Conservation (phyloP, 2,888 invertebrate genomes). For the Drosophila hawaiiensis region DNA sequence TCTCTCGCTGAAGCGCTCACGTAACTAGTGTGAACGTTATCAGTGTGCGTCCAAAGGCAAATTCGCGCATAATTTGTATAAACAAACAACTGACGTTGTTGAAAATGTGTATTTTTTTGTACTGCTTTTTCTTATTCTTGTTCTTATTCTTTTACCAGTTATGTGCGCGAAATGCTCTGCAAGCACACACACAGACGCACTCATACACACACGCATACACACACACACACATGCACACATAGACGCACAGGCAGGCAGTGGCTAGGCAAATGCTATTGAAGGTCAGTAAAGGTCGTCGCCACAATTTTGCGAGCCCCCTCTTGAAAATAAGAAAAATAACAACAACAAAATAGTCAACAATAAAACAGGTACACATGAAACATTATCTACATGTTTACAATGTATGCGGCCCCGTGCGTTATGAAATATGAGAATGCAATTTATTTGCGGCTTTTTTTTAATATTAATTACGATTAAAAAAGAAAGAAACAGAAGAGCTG, state of each 20-base stretch:
- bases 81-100: slow-evolving; percentile 69
- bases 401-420: slow-evolving; percentile 42
- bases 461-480: slow-evolving; percentile 50
- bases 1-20: slow-evolving; percentile 51
- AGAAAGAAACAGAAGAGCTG: slow-evolving; percentile 25
- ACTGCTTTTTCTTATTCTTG: slow-evolving; percentile 7
- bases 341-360: slow-evolving; percentile 2
- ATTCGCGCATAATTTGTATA: slow-evolving; percentile 71
- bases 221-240: slow-evolving; percentile 13
- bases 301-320: slow-evolving; percentile 37
- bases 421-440: slow-evolving; percentile 70
- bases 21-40: slow-evolving; percentile 58
- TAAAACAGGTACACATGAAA: slow-evolving; percentile 28
- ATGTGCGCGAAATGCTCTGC: slow-evolving; percentile 48
- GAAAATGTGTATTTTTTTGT: slow-evolving; percentile 6
- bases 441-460: slow-evolving; percentile 35
- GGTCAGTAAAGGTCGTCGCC: slow-evolving; percentile 77
- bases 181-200: slow-evolving; percentile 29
- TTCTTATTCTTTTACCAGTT: slow-evolving; percentile 19
- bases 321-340: slow-evolving; percentile 29
- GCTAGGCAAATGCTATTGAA: slow-evolving; percentile 71
- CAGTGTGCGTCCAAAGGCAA: slow-evolving; percentile 51
- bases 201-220: slow-evolving; percentile 7
- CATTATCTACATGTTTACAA: slow-evolving; percentile 27
- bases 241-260: slow-evolving; percentile 33